A percentile compares a stretch with the other conserved stretches of the same genome.
phyloP scores from a whole-genome alignment of 2,797 vertebrate genomes.

The Trichosurus vulpecula region DNA sequence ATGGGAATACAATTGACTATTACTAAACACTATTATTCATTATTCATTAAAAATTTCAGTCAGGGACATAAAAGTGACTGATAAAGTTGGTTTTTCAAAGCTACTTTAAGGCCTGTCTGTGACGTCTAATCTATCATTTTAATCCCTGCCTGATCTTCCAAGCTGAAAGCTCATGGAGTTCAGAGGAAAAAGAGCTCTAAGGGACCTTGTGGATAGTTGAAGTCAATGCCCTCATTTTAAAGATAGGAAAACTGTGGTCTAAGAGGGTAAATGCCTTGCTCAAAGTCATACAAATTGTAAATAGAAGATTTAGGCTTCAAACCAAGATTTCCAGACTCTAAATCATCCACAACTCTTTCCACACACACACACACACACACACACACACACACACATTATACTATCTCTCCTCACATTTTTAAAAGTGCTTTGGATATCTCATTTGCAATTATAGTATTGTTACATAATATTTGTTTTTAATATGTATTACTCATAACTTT shows the following conservation, averaged over 20 bases:
- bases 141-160: background rate
- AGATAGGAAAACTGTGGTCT: background rate
- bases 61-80: conserved; percentile 1
- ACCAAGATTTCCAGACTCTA: background rate
- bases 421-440: background rate
- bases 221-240: background rate
- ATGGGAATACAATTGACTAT: background rate
- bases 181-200: background rate
- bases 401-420: background rate
- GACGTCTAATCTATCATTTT: background rate
- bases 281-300: background rate
- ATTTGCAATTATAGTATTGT: background rate
- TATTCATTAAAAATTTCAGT: conserved; percentile 46
- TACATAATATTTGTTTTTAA: background rate
- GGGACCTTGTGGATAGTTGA: background rate
- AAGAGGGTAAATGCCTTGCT: background rate
- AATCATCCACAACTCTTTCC: background rate
- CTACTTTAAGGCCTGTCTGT: background rate
- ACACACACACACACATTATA: too few species aligned
- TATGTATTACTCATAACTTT: background rate
- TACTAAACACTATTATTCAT: conserved; percentile 26
- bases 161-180: background rate
- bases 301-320: background rate
- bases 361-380: too few species aligned
- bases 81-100: conserved; percentile 1